phyloP scores from a whole-genome alignment of 2,888 invertebrate species.

The Sarcophaga rosellei region DNA sequence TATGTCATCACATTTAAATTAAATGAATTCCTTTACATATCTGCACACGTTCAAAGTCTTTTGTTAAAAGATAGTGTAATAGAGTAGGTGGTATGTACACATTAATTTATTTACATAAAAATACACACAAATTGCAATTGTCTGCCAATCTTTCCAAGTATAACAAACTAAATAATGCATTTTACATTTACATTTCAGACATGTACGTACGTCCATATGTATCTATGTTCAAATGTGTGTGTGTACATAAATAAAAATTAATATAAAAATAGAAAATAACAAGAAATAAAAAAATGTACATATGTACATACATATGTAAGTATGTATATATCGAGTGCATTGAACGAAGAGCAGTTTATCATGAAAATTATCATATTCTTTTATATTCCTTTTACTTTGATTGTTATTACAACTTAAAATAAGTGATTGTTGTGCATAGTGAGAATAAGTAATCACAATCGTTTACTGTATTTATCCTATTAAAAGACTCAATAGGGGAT shows the following conservation, averaged over 20 bases:
- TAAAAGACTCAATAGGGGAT: not conserved
- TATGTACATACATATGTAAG: not conserved
- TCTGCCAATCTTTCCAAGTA: not conserved
- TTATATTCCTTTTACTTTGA: constrained; percentile 5
- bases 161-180: constrained; percentile 16
- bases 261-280: not conserved
- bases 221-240: not conserved
- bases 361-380: constrained; percentile 20
- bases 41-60: too few relatives aligned
- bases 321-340: constrained; percentile 40
- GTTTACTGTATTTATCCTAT: not conserved
- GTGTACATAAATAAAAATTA: not conserved
- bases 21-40: too few relatives aligned
- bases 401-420: not conserved
- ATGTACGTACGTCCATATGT: not conserved
- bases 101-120: not conserved
- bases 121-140: not conserved
- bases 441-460: too few relatives aligned
- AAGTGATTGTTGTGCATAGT: too few relatives aligned
- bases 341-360: constrained; percentile 50
- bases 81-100: constrained; percentile 26
- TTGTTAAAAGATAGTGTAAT: constrained; percentile 8
- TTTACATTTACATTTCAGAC: constrained; percentile 7
- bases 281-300: not conserved
- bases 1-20: too few relatives aligned